Evolutionary conservation across 2,888 invertebrate species (phyloP), one percentile per base, ranked within the genome.

Genomic region (Drosophila diplacantha): DNA sequence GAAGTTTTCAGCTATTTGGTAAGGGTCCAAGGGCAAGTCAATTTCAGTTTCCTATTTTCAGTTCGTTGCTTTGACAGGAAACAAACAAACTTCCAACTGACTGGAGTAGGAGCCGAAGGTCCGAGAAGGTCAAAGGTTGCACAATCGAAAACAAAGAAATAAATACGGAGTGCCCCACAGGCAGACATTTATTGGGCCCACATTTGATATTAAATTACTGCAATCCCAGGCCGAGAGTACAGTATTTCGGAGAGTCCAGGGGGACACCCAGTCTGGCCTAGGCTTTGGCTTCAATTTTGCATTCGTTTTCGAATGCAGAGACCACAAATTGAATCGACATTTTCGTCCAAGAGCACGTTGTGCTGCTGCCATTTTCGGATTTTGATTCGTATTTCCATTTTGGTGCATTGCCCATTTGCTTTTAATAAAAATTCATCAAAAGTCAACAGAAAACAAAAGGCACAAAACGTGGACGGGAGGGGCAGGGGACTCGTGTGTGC

Each of bases 51-150:
- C 47, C 58, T 55, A 41, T 79, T 72, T 66, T 51, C 70, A 79
- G 74, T 74, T 79, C 74, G 70, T 74, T 79, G 74, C 55, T 31
- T 70, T 77, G 75, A 68, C 69, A 69, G 78, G 67, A 79, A 75
- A 43, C 70, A 75, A 76, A 78, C 68, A 79, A 72, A 61, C 79
- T 73, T 58, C 29, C 54, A 44, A 47, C 37, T 44, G 68, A 67
- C 65, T 57, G 62, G 61, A 65, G 44, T 1, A 11, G 34, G 24
- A 56, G 34, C 46, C 75, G 75, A 76, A 63, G 79, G 73, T 72
- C 63, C 49, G 11, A 43, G 72, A 78, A 67, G 78, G 78, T 78
- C 75, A 61, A 62, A 50, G 53, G 63, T 39, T 58, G 57, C 58
- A 24, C 57, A 73, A 65, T 60, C 44, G 50, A 38, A 62, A 69